Base-by-base conservation (phyloP, 2,113 vertebrate genomes). In the Epinephelus lanceolatus region DNA sequence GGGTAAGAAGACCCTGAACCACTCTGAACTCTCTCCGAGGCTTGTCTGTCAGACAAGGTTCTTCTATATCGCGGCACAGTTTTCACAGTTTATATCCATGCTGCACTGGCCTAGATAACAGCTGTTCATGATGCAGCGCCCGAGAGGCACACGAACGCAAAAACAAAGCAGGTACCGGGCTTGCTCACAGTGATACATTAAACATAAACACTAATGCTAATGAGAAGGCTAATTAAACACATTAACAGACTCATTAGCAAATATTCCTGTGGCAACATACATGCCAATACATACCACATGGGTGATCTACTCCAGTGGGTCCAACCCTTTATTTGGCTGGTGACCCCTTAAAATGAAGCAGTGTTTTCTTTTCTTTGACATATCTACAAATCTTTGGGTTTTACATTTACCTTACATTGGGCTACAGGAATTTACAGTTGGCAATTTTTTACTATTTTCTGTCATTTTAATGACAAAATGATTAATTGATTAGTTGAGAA, bases 91-190 rank as follows among this genome's bases (percentile, higher is more conserved):
- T 65, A 76, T 45, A 70, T 68, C 56, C n/a, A 2, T 56, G 71
- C 81, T 61, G 84, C 27, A 23, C 68, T 85, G 89, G 75, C 87
- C 82, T 71, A 86, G 45, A 85, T 83, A 84, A 76, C 81, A 72
- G 79, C 74, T 73, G 86, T 73, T 86, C 77, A 81, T 70, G 51
- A 78, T 68, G 72, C 56, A 80, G 53, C 42, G 23, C 40, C 80
- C 78, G 75, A 77, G 47, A 81, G 21, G 45, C 62, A 74, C 70
- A 27, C 9, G 1, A 14, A 57, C 10, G 15, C 23, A 49, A 62
- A 82, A 69, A 71, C 80, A 67, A 85, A 40, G 37, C 55, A 79
- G 57, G 59, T 21, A 21, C 52, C 51, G 5, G n/a, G 23, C 61
- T 57, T 10, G 0, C 53, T 37, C 51, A 72, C 66, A 52, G n/a